Evolutionary conservation across 2,113 vertebrate genomes (phyloP).

Genomic region (Ctenomys sociabilis): DNA sequence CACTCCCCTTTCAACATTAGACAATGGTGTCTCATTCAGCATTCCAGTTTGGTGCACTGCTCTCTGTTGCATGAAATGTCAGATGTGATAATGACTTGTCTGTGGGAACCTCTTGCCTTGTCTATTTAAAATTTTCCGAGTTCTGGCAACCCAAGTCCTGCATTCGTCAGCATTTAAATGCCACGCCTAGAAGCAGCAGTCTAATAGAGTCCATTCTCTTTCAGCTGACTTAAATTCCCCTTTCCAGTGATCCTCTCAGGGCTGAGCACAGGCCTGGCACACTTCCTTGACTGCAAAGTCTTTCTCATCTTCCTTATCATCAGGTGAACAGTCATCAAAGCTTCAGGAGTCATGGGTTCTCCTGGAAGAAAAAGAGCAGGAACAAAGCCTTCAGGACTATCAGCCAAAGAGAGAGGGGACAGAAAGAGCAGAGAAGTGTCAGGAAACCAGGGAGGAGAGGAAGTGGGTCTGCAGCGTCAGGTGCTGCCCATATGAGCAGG

Average conservation of each 20-base stretch:
- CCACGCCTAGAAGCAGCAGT: not conserved
- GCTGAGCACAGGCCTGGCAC: not conserved
- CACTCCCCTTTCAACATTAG: not conserved
- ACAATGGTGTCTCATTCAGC: not conserved
- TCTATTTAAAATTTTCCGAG: not conserved
- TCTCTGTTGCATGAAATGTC: not conserved
- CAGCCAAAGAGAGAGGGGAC: not conserved
- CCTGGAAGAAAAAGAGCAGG: not conserved
- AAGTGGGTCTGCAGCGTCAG: not conserved
- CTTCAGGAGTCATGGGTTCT: not conserved
- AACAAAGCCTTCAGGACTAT: not conserved
- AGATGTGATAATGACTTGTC: not conserved
- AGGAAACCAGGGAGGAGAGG: not conserved
- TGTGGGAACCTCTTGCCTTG: conserved; percentile 8
- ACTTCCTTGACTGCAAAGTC: not conserved
- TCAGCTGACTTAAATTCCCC: not conserved
- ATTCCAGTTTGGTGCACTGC: not conserved
- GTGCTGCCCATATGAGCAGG: not conserved
- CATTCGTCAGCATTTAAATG: not conserved
- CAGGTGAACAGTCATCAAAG: not conserved
- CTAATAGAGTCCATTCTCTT: not conserved
- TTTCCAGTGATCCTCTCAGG: not conserved
- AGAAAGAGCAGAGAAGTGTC: not conserved
- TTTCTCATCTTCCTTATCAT: not conserved
- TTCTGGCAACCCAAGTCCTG: not conserved